Base-by-base conservation (phyloP, 2,888 invertebrate species). In the Trichacis sp. region DNA sequence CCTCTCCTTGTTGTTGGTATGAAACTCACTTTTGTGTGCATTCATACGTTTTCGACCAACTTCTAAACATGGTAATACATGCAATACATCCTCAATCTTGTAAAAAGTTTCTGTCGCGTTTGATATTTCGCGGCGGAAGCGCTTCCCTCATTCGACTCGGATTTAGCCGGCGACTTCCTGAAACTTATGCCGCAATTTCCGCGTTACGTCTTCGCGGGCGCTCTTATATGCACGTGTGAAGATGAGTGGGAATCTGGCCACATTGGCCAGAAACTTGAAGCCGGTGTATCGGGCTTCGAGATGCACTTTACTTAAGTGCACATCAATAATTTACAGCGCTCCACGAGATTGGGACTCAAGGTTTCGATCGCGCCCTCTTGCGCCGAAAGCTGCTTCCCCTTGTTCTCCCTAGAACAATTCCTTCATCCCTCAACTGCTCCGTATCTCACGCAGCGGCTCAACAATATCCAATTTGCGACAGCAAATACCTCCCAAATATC, bases 261-360 rank as follows among this genome's bases (percentile, higher is more conserved):
- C 57, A 33, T 50, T 45, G 58, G 45, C 51, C 55, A 51, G 55
- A 46, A 61, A 59, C 24, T 18, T 43, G 18, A 14, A 20, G n/a
- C 53, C 59, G 45, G 36, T 58, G 51, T 48, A 58, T 62, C 53
- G 64, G 64, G 63, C 69, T 68, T 70, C 63, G 58, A 51, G 57
- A 49, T 69, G 72, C 73, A 72, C 73, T 77, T 73, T 72, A 70
- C 71, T 70, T 72, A 73, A 75, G 73, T 75, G 74, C 71, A 70
- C 72, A 72, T 75, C 70, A 72, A 77, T 75, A 75, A 77, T 77
- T 78, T 73, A 75, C 65, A 59, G 19, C 68, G 56, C 63, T 64
- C 74, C 72, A 71, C 69, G 54, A 60, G 64, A 62, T 53, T 50
- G 54, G 47, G 50, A 46, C 47, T 53, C 29, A n/a, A 57, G 60